phyloP scores from a whole-genome alignment of 2,888 invertebrate species.

The Venusia cambrica region DNA sequence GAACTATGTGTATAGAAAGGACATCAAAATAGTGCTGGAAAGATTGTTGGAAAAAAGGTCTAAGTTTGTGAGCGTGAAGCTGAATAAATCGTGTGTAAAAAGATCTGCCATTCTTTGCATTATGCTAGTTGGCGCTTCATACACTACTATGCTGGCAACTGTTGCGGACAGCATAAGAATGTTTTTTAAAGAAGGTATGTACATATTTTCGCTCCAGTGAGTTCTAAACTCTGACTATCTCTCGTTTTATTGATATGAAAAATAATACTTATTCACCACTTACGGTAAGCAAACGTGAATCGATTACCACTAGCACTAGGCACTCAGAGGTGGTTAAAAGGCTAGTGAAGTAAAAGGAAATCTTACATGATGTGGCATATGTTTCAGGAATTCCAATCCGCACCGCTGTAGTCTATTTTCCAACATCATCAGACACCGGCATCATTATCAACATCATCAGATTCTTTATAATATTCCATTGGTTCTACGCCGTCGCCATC shows the following conservation, averaged over 20 bases:
- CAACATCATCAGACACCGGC: slow-evolving; percentile 36
- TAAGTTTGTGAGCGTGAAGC: slow-evolving; percentile 27
- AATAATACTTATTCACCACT: no score
- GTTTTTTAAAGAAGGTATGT: slow-evolving; percentile 45
- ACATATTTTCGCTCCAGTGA: background rate
- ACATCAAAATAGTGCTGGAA: slow-evolving; percentile 39
- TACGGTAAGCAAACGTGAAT: no score
- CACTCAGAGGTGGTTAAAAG: no score
- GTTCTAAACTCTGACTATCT: background rate
- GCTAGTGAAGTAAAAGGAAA: no score
- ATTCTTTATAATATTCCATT: slow-evolving; percentile 46
- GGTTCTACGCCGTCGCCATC: slow-evolving; percentile 48
- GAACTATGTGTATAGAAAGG: slow-evolving; percentile 38
- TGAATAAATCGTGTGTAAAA: slow-evolving; percentile 43
- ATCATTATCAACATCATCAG: slow-evolving; percentile 39
- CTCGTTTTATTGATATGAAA: no score
- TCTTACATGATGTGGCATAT: no score
- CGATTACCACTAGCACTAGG: no score
- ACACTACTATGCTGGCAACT: slow-evolving; percentile 32
- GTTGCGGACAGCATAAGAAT: slow-evolving; percentile 37
- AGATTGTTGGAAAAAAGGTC: slow-evolving; percentile 44
- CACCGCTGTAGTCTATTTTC: slow-evolving; percentile 48
- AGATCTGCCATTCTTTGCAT: slow-evolving; percentile 33
- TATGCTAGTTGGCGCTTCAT: slow-evolving; percentile 27
- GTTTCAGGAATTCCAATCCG: slow-evolving; percentile 49